Evolutionary conservation across 1,140 invertebrate species (phyloP).

Genomic region (Neuroterus valhalla): DNA sequence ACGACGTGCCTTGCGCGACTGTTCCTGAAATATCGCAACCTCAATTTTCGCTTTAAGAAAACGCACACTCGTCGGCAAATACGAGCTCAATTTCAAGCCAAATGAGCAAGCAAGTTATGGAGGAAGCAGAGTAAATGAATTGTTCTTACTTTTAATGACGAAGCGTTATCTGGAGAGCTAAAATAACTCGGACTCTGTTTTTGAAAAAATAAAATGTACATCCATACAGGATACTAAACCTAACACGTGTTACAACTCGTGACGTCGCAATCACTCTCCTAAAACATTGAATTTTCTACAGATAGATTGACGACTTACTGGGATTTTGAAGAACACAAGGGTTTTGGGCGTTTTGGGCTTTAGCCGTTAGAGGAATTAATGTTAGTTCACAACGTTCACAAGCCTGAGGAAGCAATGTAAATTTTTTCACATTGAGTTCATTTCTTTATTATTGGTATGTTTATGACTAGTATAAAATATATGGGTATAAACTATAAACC

Average conservation of each 20-base stretch:
- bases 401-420: no score
- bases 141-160: slow-evolving; percentile 38
- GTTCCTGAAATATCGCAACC: slow-evolving; percentile 45
- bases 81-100: slow-evolving; percentile 45
- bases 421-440: no score
- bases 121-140: not conserved
- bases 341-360: no score
- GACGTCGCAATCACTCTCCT: slow-evolving; percentile 5
- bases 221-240: slow-evolving; percentile 36
- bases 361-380: no score
- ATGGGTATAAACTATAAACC: no score
- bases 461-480: no score
- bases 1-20: slow-evolving; percentile 56
- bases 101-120: not conserved
- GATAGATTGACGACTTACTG: slow-evolving; percentile 32
- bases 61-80: slow-evolving; percentile 42
- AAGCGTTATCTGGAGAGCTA: slow-evolving; percentile 7
- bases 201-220: slow-evolving; percentile 17
- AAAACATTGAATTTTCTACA: not conserved
- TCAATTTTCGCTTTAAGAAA: slow-evolving; percentile 35
- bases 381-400: no score
- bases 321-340: no score
- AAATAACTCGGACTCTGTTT: slow-evolving; percentile 20
- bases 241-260: slow-evolving; percentile 67
- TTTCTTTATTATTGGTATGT: no score